Evolutionary conservation across 53 echinoderm and acorn worm species (phyloP), one percentile per base, ranked within the genome.

Genomic region (Mesocentrotus franciscanus): DNA sequence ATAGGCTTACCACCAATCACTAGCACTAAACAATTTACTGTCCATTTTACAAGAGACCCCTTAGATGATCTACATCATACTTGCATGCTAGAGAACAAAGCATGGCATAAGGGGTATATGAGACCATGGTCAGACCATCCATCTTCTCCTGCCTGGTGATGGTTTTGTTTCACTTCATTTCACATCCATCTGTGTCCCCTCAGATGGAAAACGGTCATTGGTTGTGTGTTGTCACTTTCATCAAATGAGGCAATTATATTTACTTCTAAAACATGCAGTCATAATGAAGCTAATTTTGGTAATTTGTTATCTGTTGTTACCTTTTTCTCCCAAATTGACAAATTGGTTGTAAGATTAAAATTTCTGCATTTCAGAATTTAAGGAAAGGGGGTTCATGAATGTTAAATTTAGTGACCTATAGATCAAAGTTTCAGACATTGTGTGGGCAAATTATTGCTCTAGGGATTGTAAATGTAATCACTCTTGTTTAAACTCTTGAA

Each of bases 151-250:
- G 49, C 49, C 3, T 18, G 22, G 20, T 81, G 81, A 81, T 81
- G 42, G 81, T 81, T 39, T 81, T 39, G 81, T 81, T 81, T 81
- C 76, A 36, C 81, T 81, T 81, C 81, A 81, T 81, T 81, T 81
- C 81, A 81, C 81, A 81, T 36, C 42, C 81, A 81, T 81, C 81
- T 81, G 81, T 81, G 81, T 27, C 81, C 42, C 42, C 15, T 74
- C 29, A 30, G 74, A 14, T 30, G 32, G 30, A 24, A 24, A 68
- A 68, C 22, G 20, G 15, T 61, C 17, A 61, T 17, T 0, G 71
- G 71, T n/a, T 26, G n/a, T 33, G 33, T 29, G 30, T 76, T 29
- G 33, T 76, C 76, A 11, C 76, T 33, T 76, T 76, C 30, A 76
- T 27, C 71, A 30, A 13, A 75, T 79, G 9, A 36, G 81, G 10